These are phyloP conservation scores for Hirtodrosophila alboralis DNA, from an alignment of 2,888 invertebrate species.

Conservation along the genomic window DNA sequence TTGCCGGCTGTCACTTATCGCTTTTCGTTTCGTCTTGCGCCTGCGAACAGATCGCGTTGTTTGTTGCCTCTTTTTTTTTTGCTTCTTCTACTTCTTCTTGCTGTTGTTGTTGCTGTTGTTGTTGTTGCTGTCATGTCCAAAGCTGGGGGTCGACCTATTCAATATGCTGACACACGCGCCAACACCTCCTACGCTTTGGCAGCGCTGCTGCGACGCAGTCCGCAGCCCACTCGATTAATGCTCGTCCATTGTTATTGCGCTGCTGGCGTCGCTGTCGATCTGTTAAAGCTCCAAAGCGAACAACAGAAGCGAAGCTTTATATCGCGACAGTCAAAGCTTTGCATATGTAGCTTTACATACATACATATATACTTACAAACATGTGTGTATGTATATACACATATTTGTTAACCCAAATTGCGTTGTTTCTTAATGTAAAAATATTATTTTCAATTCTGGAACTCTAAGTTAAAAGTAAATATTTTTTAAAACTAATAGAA, in stretches of 20 bases:
- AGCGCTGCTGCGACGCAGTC: slow-evolving; percentile 37
- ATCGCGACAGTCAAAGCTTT: slow-evolving; percentile 23
- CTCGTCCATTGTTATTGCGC: slow-evolving; percentile 62
- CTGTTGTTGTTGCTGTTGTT: slow-evolving; percentile 13
- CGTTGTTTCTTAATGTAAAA: too few species aligned
- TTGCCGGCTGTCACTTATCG: slow-evolving; percentile 48
- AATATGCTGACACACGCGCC: slow-evolving; percentile 81
- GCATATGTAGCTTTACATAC: slow-evolving; percentile 12
- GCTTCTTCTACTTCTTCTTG: slow-evolving; percentile 21
- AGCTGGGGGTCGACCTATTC: slow-evolving; percentile 79
- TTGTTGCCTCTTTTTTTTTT: slow-evolving; percentile 20
- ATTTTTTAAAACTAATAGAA: too few species aligned
- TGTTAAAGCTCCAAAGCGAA: slow-evolving; percentile 37
- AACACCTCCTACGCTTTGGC: slow-evolving; percentile 75
- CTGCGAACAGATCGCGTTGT: slow-evolving; percentile 39
- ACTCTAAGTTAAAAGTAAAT: too few species aligned
- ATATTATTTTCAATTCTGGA: too few species aligned
- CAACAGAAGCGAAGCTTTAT: slow-evolving; percentile 12
- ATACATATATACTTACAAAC: slow-evolving; percentile 1
- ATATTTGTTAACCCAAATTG: too few species aligned
- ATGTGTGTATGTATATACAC: too few species aligned
- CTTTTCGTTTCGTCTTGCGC: slow-evolving; percentile 38
- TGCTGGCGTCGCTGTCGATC: slow-evolving; percentile 34
- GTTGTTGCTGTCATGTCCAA: slow-evolving; percentile 69
- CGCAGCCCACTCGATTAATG: slow-evolving; percentile 70